Percentiles rank a stretch among this genome's conserved stretches.
These are phyloP conservation scores for Cyrtonyx montezumae DNA, from an alignment of 2,113 vertebrate species.

Conservation along the genomic window DNA sequence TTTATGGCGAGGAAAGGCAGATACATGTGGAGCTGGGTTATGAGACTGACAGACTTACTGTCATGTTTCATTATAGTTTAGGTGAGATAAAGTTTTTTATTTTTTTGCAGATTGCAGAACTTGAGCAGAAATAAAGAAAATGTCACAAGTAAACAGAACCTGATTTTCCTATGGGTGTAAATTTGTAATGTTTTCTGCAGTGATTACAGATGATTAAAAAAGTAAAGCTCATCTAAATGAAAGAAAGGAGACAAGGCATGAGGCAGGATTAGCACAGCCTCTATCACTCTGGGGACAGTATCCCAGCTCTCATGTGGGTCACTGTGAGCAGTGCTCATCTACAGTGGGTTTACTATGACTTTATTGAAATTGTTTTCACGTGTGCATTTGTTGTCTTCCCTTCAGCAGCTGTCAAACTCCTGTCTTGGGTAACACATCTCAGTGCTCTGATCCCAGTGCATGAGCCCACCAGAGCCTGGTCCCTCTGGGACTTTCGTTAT, in stretches of 20 bases:
- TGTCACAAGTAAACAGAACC: neutral
- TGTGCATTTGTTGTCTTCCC: neutral
- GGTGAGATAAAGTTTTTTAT: slow-evolving; percentile 54
- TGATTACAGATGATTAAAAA: neutral
- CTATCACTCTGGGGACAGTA: neutral
- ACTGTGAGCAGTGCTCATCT: fast-evolving
- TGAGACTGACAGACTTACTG: slow-evolving; percentile 63
- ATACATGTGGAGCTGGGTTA: slow-evolving; percentile 52
- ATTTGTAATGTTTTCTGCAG: neutral
- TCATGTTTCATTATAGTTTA: slow-evolving; percentile 44
- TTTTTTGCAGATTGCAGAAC: neutral
- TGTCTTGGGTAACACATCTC: neutral
- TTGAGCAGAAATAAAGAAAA: neutral
- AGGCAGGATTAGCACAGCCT: neutral
- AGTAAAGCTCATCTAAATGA: neutral
- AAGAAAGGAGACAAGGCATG: neutral
- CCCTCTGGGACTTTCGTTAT: neutral
- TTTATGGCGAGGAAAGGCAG: slow-evolving; percentile 51
- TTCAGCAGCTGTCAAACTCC: slow-evolving; percentile 13
- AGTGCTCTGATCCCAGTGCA: neutral
- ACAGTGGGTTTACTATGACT: neutral
- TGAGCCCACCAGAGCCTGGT: fast-evolving
- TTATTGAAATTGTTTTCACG: neutral
- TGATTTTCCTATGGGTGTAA: neutral
- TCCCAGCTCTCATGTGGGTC: neutral